Evolutionary conservation across 2,113 vertebrate species (phyloP).

Genomic region (Platichthys flesus): DNA sequence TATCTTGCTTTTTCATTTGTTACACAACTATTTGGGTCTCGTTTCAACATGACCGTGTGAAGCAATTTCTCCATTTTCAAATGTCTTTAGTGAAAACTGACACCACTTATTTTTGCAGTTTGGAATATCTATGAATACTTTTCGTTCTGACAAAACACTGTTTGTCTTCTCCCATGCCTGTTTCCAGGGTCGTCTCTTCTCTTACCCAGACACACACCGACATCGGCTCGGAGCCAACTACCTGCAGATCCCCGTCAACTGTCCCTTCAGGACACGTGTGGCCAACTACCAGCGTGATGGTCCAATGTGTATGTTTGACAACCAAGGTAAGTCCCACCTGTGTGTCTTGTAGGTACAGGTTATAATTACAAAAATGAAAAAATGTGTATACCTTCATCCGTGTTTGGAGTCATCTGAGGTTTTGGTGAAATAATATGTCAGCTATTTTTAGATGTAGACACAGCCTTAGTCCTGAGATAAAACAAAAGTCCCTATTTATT

Average conservation of each 20-base stretch:
- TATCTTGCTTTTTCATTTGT: no score
- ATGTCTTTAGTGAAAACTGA: not conserved
- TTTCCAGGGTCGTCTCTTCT: slow-evolving; percentile 91
- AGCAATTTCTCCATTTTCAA: no score
- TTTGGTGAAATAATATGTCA: no score
- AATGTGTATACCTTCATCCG: not conserved
- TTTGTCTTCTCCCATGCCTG: slow-evolving; percentile 18
- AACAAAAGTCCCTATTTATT: no score
- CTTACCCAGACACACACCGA: slow-evolving; percentile 95
- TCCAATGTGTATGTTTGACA: slow-evolving; percentile 92
- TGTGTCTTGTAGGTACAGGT: not conserved
- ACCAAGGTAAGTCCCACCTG: slow-evolving; percentile 82
- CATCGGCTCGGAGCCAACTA: slow-evolving; percentile 96
- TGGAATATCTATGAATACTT: no score
- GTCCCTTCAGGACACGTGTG: slow-evolving; percentile 89
- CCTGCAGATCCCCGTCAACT: slow-evolving; percentile 95
- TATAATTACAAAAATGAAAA: not conserved
- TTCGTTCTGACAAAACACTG: not conserved
- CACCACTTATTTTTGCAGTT: no score
- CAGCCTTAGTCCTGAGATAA: not conserved
- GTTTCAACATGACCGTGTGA: no score
- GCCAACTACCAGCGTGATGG: slow-evolving; percentile 96
- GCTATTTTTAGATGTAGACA: not conserved
- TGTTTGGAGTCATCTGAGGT: not conserved
- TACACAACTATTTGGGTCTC: no score